Base-by-base conservation (phyloP, 2,888 invertebrate species). In the Arenicola marina region DNA sequence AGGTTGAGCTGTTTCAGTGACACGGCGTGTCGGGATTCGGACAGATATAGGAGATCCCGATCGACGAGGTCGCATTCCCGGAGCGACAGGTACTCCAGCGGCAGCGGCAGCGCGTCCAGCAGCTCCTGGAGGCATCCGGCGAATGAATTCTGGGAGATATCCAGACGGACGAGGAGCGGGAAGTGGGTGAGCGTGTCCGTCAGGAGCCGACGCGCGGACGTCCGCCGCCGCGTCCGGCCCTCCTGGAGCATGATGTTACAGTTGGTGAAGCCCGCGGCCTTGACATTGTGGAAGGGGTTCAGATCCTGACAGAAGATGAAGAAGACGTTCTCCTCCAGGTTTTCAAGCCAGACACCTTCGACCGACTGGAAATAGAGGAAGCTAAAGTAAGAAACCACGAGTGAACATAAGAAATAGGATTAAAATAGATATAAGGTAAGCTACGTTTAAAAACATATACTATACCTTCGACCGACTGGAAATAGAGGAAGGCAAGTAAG, bases 211-310 rank as follows among this genome's bases (percentile, higher is more conserved):
- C 77, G 63, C 2, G 71, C 67, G 0, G 66, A 58, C 0, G 76
- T 76, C 7, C 76, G 66, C 32, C 74, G 70, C 11, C 77, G 67
- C 3, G 77, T 77, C 1, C 72, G 66, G 0, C 77, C 77, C 53
- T 73, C 74, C 59, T 74, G 75, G 15, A 77, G 68, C 64, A 74
- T 74, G 15, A 77, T 73, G 59, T 75, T 76, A 61, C 77, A 77
- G 68, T 76, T 75, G 29, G 73, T 73, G 1, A 77, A 54, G 58
- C 74, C 76, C 1, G 76, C 64, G n/a, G 67, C 68, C 4, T 68
- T 67, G 11, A 77, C 51, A 46, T 70, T 60, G 2, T 62, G 62
- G 43, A 74, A 76, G 54, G 68, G 68, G 38, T 68, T 61, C 18
- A 77, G 61, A 57, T 73, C 73, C 4, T 67, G 56, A n/a, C 70